Base-by-base conservation (phyloP, 1,140 invertebrate genomes). In the Ostrea denselamellosa region DNA sequence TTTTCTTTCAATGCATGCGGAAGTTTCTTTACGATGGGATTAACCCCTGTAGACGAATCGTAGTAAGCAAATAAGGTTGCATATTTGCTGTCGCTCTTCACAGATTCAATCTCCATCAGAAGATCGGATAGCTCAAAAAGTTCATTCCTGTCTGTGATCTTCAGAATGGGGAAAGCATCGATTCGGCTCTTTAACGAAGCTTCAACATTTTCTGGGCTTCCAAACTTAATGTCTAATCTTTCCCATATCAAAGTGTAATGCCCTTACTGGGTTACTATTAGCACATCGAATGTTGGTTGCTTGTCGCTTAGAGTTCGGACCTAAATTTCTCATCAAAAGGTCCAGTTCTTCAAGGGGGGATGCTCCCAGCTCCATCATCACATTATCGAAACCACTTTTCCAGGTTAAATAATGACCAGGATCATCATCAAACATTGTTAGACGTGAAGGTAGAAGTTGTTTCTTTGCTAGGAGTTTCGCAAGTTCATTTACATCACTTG, bases 141-240 rank as follows among this genome's bases (percentile, higher is more conserved):
- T 56, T 56, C 2, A 8, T 8, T 56, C 8, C 54, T 56, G 8
- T 56, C 17, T 3, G 54, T 12, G 8, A 3, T 56, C 54, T 56
- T 56, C 8, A 56, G 8, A 17, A 17, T 8, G 8, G n/a, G 65
- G n/a, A 68, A 25, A 25, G 65, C 65, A 25, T n/a, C n/a, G 1
- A 89, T 86, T 62, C 34, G 1, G 34, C 5, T 5, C 34, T 44
- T 44, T 44, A 44, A 44, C 34, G 34, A 44, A 44, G 34, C 1
- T 5, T 44, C 34, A 44, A 91, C 82, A 8, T 85, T 25, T 86
- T 91, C 89, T 71, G 87, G 83, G 44, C 34, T 19, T 17, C 89
- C 89, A 86, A 85, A 90, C 5, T 87, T 84, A 14, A 89, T 86
- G 0, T 89, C 86, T 2, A 91, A 71, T 34, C 87, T 68, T 0